phyloP scores from a whole-genome alignment of 2,888 invertebrate genomes.

The Belgica antarctica region DNA sequence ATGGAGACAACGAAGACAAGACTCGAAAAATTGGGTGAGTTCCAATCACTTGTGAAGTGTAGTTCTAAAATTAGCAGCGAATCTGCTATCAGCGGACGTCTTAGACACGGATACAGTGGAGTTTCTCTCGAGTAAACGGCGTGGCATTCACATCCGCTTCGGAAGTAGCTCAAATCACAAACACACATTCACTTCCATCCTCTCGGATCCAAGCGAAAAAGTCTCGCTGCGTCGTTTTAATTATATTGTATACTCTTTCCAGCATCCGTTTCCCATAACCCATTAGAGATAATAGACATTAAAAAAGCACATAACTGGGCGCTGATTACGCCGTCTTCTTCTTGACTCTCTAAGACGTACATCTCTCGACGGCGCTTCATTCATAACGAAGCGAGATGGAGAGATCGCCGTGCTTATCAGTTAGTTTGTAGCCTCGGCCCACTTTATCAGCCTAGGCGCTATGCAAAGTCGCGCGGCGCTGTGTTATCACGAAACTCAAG shows the following conservation, averaged over 20 bases:
- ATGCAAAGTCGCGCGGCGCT: no score
- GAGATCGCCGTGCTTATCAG: slow-evolving; percentile 6
- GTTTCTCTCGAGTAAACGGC: not conserved
- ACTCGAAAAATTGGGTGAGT: slow-evolving; percentile 14
- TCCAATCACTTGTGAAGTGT: slow-evolving; percentile 11
- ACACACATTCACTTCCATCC: slow-evolving; percentile 2
- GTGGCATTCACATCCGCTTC: slow-evolving; percentile 21
- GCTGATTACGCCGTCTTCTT: slow-evolving; percentile 23
- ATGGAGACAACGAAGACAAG: not conserved
- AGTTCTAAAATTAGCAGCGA: slow-evolving; percentile 25
- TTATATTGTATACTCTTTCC: slow-evolving; percentile 38
- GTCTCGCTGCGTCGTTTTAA: slow-evolving; percentile 35
- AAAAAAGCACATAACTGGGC: not conserved
- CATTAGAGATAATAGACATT: slow-evolving; percentile 37
- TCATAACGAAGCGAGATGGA: no score
- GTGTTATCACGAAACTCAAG: not conserved
- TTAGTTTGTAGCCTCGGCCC: not conserved
- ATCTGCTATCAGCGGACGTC: slow-evolving; percentile 23
- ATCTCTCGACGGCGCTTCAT: no score
- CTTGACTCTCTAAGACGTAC: not conserved
- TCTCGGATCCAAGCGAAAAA: slow-evolving; percentile 17
- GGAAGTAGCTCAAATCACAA: slow-evolving; percentile 18
- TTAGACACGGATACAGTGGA: not conserved
- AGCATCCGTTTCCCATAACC: slow-evolving; percentile 41
- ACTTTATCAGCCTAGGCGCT: no score